Evolutionary conservation across 1,140 invertebrate species (phyloP), one percentile per base, ranked within the genome.

Genomic region (Heliothis subflexa): DNA sequence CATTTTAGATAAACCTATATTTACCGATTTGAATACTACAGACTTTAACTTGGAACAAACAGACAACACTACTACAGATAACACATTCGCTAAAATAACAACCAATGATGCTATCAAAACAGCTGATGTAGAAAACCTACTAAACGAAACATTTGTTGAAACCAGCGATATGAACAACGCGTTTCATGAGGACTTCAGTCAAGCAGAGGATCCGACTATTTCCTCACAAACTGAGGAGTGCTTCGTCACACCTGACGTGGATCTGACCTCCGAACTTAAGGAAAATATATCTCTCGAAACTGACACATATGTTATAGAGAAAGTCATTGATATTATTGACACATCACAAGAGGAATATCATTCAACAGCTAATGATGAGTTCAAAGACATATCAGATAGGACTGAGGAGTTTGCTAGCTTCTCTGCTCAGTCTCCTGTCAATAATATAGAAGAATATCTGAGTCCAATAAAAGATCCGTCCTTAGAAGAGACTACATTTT

Each of bases 161-260:
- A 9, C 74, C 4, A 81, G 85, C 68, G 76, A 84, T 16, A 86
- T 93, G 85, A 91, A 94, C 54, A 91, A 86, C 49, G 92, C 89
- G 1, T 94, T 94, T 45, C 66, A 92, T 11, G 87, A 89, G 78
- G 80, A 81, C 40, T 89, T 84, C 7, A 77, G 18, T 33, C 61
- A 77, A 21, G 33, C 54, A 45, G 59, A 62, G 12, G 66, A 70
- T 2, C 47, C 47, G 7, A 70, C 47, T 2, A 70, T 70, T 3
- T 70, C 66, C 9, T 70, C 66, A 1, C 66, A 70, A 28, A 70
- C 47, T 2, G 66, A 52, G 10, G 47, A 70, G 14, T 2, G 50
- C 0, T 70, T 70, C 21, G 66, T 25, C 3, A 70, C 66, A 0
- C 66, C 66, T 10, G 66, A 70, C 3, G 47, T 50, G 2, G 45